Evolutionary conservation across 2,113 vertebrate species (phyloP).

Genomic region (Thalassarche chlororhynchos): DNA sequence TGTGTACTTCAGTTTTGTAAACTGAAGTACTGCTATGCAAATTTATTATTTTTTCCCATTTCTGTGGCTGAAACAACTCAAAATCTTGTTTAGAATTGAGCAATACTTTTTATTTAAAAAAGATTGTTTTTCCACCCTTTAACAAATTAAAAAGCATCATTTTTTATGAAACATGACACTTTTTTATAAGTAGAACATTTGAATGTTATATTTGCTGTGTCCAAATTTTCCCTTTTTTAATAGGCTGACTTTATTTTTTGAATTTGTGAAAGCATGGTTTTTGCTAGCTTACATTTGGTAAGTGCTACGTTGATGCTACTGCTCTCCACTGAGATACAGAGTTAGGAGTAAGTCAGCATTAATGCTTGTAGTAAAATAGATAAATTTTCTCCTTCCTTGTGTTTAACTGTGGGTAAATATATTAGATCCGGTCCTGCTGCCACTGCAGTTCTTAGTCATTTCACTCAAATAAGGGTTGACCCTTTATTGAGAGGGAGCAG

Average conservation of each 20-base stretch:
- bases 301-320: neutral
- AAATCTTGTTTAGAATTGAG: slow-evolving; percentile 27
- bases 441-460: neutral
- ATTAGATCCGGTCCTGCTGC: neutral
- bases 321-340: neutral
- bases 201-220: neutral
- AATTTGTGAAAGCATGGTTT: neutral
- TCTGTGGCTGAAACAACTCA: neutral
- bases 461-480: neutral
- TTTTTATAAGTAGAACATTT: neutral
- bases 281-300: neutral
- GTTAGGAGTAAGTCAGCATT: neutral
- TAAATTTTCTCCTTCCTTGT: neutral
- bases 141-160: neutral
- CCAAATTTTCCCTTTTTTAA: neutral
- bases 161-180: neutral
- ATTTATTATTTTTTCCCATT: neutral
- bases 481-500: neutral
- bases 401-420: neutral
- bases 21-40: neutral
- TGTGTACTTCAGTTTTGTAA: neutral
- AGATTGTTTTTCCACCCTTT: neutral
- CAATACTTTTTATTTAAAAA: slow-evolving; percentile 14
- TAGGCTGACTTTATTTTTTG: neutral
- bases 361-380: neutral